Conservation (phyloP, 1,140 invertebrate genomes). For the Dreissena polymorpha region DNA sequence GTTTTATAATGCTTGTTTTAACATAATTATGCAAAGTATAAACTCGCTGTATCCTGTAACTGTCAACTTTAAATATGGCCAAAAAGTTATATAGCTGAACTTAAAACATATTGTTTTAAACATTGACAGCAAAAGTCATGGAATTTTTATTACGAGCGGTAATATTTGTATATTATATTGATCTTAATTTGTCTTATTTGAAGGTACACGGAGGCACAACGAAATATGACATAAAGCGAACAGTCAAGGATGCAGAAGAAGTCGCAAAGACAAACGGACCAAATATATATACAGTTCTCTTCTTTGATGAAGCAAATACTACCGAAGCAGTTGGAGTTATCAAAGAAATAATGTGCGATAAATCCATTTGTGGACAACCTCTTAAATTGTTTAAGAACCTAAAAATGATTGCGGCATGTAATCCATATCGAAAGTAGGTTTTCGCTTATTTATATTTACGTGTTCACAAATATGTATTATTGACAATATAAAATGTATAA, state of each 20-base stretch:
- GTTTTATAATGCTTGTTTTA: no score
- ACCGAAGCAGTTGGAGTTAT: constrained; percentile 73
- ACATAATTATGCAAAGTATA: no score
- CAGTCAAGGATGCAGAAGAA: constrained; percentile 63
- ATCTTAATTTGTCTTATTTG: background rate
- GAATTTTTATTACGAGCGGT: no score
- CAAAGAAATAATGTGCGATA: constrained; percentile 77
- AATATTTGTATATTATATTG: no score
- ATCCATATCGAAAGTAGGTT: constrained; percentile 70
- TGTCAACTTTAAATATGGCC: no score
- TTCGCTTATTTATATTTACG: no score
- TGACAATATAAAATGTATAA: no score
- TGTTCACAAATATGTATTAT: no score
- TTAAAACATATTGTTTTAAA: no score
- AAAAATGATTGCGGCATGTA: constrained; percentile 73
- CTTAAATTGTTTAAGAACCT: constrained; percentile 58
- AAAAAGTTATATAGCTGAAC: no score
- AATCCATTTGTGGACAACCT: constrained; percentile 60
- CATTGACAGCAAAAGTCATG: no score
- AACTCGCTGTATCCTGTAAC: no score
- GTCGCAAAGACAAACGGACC: constrained; percentile 51
- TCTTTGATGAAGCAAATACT: constrained; percentile 76
- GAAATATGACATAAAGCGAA: constrained; percentile 62
- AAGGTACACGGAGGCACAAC: constrained; percentile 75
- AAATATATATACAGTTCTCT: constrained; percentile 68